These are phyloP conservation scores for Standfussiana lucernea DNA, from an alignment of 2,888 invertebrate species.

Conservation along the genomic window DNA sequence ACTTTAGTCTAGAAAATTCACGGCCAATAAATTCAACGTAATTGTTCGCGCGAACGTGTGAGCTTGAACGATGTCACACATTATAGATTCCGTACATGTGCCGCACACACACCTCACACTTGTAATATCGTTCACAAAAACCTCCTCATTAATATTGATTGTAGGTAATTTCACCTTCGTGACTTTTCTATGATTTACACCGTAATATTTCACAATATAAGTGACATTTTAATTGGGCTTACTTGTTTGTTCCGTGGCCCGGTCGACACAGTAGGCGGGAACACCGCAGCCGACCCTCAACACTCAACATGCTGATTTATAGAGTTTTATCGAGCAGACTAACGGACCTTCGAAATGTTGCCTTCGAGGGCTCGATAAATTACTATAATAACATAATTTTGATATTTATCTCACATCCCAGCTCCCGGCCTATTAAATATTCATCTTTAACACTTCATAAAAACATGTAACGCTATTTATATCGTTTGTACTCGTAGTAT, in stretches of 20 bases:
- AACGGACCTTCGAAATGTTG: constrained; percentile 56
- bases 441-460: constrained; percentile 60
- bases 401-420: constrained; percentile 33
- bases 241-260: constrained; percentile 60
- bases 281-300: constrained; percentile 41
- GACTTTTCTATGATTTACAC: constrained; percentile 68
- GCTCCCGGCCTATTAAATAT: constrained; percentile 56
- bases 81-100: constrained; percentile 56
- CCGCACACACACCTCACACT: constrained; percentile 43
- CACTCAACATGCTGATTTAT: constrained; percentile 56
- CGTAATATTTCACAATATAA: constrained; percentile 68
- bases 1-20: constrained; percentile 60
- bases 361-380: constrained; percentile 58
- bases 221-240: constrained; percentile 69
- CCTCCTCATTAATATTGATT: constrained; percentile 65
- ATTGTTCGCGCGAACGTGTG: constrained; percentile 55
- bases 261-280: constrained; percentile 52
- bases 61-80: constrained; percentile 48
- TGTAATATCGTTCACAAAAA: constrained; percentile 61
- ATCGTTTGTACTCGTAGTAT: constrained; percentile 11
- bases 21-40: constrained; percentile 61
- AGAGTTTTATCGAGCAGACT: constrained; percentile 55
- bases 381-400: constrained; percentile 67
- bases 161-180: constrained; percentile 67
- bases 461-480: constrained; percentile 45